Evolutionary conservation across 1,140 invertebrate genomes (phyloP).

Genomic region (Nomia melanderi): DNA sequence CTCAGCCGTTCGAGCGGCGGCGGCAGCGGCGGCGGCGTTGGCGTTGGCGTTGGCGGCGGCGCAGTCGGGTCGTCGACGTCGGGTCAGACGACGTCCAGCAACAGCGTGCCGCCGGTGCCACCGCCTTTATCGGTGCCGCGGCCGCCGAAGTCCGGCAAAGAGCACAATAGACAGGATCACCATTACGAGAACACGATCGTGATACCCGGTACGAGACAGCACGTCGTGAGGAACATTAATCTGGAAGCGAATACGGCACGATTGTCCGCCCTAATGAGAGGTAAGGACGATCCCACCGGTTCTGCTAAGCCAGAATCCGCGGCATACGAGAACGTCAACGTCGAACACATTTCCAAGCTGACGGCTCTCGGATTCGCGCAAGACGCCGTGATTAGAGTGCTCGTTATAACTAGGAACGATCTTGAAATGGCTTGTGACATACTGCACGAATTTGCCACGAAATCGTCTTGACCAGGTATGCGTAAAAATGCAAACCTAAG

Average conservation of each 20-base stretch:
- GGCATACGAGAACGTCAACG: conserved; percentile 93
- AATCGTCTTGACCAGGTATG: conserved; percentile 80
- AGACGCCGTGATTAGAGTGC: conserved; percentile 93
- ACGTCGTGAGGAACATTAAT: conserved; percentile 78
- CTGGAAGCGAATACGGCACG: conserved; percentile 74
- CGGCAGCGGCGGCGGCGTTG: background rate
- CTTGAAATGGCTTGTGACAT: conserved; percentile 97
- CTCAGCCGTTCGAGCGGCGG: conserved; percentile 56
- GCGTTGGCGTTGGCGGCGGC: no score
- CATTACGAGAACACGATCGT: conserved; percentile 84
- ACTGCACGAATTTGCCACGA: conserved; percentile 94
- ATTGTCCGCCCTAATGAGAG: conserved; percentile 76
- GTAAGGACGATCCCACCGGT: conserved; percentile 71
- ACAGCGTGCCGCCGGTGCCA: conserved; percentile 72
- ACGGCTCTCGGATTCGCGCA: conserved; percentile 94
- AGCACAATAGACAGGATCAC: conserved; percentile 79
- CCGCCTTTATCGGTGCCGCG: conserved; percentile 74
- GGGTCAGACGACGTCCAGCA: conserved; percentile 52
- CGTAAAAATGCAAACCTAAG: conserved; percentile 34
- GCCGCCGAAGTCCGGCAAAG: conserved; percentile 70
- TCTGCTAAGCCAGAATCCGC: conserved; percentile 70
- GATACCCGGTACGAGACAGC: conserved; percentile 81
- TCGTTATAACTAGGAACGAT: conserved; percentile 95
- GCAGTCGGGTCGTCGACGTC: conserved; percentile 55
- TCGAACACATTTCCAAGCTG: conserved; percentile 93